phyloP scores from a whole-genome alignment of 2,797 vertebrate genomes.

The Amphiprion clarkii region DNA sequence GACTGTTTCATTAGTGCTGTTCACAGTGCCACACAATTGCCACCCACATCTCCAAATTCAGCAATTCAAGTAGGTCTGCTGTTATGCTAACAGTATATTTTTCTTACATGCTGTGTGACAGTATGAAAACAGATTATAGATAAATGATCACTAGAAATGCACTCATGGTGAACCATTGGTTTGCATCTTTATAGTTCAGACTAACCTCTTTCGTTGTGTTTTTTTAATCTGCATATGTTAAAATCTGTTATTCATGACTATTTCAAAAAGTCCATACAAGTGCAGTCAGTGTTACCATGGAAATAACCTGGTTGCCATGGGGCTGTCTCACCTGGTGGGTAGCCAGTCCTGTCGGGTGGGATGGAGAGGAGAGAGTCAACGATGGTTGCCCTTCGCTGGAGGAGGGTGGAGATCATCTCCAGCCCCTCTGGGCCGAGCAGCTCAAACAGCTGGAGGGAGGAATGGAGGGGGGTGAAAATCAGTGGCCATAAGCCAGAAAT shows the following conservation, averaged over 20 bases:
- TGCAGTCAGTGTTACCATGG: constrained; percentile 34
- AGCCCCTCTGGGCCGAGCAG: constrained; percentile 95
- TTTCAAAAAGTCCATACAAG: constrained; percentile 10
- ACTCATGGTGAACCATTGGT: no score
- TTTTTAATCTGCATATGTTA: not conserved
- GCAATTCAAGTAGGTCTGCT: no score
- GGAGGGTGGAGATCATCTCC: constrained; percentile 94
- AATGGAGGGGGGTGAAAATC: constrained; percentile 19
- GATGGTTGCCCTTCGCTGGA: constrained; percentile 90
- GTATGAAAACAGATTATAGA: no score
- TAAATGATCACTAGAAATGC: no score
- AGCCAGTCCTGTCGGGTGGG: constrained; percentile 84
- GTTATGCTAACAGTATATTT: no score
- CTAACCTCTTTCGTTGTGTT: not conserved
- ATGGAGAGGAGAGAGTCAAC: constrained; percentile 87
- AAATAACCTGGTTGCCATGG: constrained; percentile 43
- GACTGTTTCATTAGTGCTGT: no score
- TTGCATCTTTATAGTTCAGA: no score
- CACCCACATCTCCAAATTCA: no score
- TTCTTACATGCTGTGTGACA: no score
- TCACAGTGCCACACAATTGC: no score
- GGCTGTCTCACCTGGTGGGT: constrained; percentile 86
- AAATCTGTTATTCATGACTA: constrained; percentile 3
- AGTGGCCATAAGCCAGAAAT: constrained; percentile 16
- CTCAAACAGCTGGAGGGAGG: constrained; percentile 90